Conservation (phyloP, 2,113 vertebrate genomes). For the Tenrec ecaudatus region DNA sequence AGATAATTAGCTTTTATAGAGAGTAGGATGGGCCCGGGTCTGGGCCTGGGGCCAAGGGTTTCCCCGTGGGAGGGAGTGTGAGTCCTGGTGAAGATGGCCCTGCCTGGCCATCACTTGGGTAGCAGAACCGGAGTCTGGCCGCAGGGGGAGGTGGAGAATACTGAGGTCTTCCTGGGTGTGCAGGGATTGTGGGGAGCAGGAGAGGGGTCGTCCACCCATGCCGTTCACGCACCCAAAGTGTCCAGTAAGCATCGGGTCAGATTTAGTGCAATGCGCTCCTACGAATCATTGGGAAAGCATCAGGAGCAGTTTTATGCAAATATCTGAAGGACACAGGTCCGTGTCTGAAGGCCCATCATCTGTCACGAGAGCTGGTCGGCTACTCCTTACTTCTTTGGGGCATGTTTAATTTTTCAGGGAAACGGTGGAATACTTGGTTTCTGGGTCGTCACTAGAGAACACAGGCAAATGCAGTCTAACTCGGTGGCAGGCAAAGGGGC, state of each 20-base stretch:
- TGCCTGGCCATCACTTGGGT: slow-evolving; percentile 79
- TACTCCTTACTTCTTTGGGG: not conserved
- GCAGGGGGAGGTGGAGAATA: slow-evolving; percentile 75
- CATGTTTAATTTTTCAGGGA: not conserved
- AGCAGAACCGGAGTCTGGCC: slow-evolving; percentile 74
- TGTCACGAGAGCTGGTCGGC: not conserved
- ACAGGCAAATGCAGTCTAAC: not conserved
- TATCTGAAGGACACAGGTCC: not conserved
- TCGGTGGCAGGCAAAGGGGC: not conserved
- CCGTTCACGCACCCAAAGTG: not conserved
- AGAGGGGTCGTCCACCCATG: slow-evolving; percentile 52
- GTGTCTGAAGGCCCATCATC: not conserved
- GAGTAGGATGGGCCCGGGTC: slow-evolving; percentile 76
- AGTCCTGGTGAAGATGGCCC: slow-evolving; percentile 79
- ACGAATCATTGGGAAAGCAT: slow-evolving; percentile 64
- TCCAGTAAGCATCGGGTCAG: slow-evolving; percentile 65
- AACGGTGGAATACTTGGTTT: not conserved
- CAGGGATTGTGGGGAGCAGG: not conserved
- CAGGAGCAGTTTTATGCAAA: not conserved
- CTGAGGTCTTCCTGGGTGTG: slow-evolving; percentile 50
- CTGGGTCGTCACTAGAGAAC: not conserved
- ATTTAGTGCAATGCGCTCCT: slow-evolving; percentile 51
- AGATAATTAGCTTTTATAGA: slow-evolving; percentile 87
- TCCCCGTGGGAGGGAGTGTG: slow-evolving; percentile 78
- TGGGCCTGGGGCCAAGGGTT: slow-evolving; percentile 83